Evolutionary conservation across 2,113 vertebrate species (phyloP).

Genomic region (Atlantisia rogersi): DNA sequence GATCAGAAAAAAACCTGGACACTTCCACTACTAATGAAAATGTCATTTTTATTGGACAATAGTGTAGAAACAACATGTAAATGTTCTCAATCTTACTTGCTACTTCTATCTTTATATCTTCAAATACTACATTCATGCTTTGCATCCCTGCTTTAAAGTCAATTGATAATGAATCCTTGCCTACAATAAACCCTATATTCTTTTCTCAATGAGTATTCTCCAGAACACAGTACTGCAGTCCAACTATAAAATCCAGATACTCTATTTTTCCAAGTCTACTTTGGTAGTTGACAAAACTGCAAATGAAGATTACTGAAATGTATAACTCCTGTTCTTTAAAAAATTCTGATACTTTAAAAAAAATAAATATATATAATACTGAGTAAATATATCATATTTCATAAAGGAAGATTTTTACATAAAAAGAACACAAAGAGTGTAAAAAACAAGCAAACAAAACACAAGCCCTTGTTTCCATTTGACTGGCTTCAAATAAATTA

Average conservation of each 20-base stretch:
- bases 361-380: background rate
- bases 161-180: background rate
- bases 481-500: background rate
- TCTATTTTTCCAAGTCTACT: background rate
- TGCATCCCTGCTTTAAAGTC: background rate
- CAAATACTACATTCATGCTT: background rate
- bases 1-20: background rate
- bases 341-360: background rate
- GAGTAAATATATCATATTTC: background rate
- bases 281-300: background rate
- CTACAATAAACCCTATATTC: background rate
- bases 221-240: background rate
- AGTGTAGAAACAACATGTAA: background rate
- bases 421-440: background rate
- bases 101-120: background rate
- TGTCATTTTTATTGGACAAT: background rate
- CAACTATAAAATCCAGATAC: background rate
- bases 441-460: background rate
- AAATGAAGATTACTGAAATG: background rate
- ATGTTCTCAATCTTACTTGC: background rate
- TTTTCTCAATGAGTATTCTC: background rate
- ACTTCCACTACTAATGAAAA: background rate
- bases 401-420: background rate
- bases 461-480: background rate
- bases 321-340: background rate